Conservation (phyloP, 53 echinoderm and acorn worm genomes). For the Arbacia lixula region DNA sequence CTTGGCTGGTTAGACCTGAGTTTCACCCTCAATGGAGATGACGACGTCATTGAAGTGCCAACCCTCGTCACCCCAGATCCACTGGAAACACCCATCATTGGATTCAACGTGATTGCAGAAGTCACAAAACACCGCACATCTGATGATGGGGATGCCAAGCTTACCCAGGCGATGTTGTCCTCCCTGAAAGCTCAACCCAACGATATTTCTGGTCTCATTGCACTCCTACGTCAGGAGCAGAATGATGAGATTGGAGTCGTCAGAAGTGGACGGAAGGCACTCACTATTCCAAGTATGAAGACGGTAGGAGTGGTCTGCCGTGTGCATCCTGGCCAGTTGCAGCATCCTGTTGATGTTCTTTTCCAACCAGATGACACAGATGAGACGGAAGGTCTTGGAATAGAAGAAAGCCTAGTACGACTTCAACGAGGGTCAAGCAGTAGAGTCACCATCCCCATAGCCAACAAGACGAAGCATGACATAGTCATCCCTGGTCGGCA, state of each 20-base stretch:
- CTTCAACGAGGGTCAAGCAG: neutral
- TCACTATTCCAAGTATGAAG: neutral
- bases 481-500: neutral
- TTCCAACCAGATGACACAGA: neutral
- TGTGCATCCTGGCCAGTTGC: neutral
- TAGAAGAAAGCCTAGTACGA: neutral
- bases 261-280: neutral
- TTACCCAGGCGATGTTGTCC: neutral
- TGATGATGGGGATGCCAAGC: neutral
- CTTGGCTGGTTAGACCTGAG: neutral
- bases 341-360: neutral
- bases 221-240: neutral
- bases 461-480: neutral
- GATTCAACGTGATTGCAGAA: neutral
- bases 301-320: constrained; percentile 5
- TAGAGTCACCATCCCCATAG: too few species aligned
- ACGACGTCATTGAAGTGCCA: neutral
- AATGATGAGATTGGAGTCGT: neutral
- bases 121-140: neutral
- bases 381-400: neutral
- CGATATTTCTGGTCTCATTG: neutral
- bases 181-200: neutral
- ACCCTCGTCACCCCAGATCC: neutral
- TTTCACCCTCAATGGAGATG: neutral
- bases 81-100: neutral